Percentiles rank a stretch among this genome's conserved stretches.
These are phyloP conservation scores for Apolygus lucorum DNA, from an alignment of 1,140 invertebrate species.

Conservation along the genomic window DNA sequence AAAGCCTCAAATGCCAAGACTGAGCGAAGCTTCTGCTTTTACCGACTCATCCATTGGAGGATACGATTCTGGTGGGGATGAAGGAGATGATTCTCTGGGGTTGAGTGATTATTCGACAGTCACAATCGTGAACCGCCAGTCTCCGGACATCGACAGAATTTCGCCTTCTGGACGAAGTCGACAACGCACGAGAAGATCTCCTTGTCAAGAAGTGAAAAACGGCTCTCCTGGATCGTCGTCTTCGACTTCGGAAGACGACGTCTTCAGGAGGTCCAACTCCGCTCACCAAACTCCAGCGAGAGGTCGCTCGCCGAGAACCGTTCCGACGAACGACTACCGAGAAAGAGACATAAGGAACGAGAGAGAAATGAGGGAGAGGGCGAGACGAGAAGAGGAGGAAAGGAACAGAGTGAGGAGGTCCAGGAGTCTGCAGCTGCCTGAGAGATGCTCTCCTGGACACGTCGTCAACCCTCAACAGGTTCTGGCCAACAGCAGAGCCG, in stretches of 20 bases:
- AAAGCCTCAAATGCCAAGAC: constrained; percentile 42
- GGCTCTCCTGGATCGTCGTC: constrained; percentile 29
- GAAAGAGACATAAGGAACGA: constrained; percentile 9
- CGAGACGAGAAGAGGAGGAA: constrained; percentile 9
- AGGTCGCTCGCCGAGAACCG: constrained; percentile 17
- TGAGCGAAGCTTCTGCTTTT: constrained; percentile 39
- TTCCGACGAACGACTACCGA: constrained; percentile 9
- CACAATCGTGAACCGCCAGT: constrained; percentile 30
- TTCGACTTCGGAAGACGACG: constrained; percentile 28
- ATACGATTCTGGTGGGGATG: constrained; percentile 48
- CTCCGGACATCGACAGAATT: constrained; percentile 27
- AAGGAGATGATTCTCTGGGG: constrained; percentile 39
- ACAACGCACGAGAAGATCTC: constrained; percentile 28
- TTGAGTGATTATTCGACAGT: constrained; percentile 30
- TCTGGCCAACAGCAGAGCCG: background rate
- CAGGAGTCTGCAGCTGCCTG: constrained; percentile 44
- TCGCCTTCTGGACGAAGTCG: constrained; percentile 29
- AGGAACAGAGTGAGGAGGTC: constrained; percentile 32
- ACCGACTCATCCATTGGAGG: constrained; percentile 49
- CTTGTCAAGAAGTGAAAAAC: constrained; percentile 27
- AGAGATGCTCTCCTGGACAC: constrained; percentile 42
- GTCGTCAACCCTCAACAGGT: constrained; percentile 27
- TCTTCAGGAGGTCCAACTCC: constrained; percentile 27
- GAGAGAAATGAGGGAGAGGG: constrained; percentile 6
- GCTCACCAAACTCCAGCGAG: constrained; percentile 23